Percentiles rank a stretch among this genome's conserved stretches.
Conservation (phyloP, 2,113 vertebrate genomes). For the Rhinolophus sinicus region DNA sequence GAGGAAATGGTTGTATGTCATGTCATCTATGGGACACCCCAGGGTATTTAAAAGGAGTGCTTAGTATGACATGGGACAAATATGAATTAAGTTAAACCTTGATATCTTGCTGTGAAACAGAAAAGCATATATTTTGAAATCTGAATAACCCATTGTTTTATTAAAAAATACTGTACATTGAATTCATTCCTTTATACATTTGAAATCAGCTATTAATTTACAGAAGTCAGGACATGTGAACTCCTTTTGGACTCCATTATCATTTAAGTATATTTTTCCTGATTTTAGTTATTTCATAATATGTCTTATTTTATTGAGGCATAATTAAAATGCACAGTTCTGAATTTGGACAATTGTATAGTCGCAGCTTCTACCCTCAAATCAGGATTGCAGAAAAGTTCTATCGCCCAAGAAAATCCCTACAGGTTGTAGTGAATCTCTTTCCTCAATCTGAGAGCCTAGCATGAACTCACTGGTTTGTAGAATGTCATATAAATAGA, state of each 20-base stretch:
- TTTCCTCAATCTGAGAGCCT: not conserved
- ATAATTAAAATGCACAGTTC: not conserved
- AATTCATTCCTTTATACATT: not conserved
- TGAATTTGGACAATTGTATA: not conserved
- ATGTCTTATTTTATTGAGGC: not conserved
- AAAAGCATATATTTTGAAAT: not conserved
- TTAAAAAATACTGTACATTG: not conserved
- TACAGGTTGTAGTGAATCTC: not conserved
- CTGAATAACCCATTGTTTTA: not conserved
- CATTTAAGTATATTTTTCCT: not conserved
- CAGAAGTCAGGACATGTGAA: not conserved
- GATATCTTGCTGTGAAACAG: not conserved
- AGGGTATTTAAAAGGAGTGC: not conserved
- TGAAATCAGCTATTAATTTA: not conserved
- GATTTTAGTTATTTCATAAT: not conserved
- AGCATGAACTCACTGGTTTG: not conserved
- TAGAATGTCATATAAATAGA: not conserved
- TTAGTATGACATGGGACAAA: not conserved
- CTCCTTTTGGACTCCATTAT: not conserved
- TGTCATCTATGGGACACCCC: not conserved
- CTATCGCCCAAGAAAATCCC: not conserved
- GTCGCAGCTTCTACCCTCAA: not conserved
- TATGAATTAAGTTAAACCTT: not conserved
- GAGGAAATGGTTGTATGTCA: not conserved
- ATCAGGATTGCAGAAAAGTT: not conserved